A percentile compares a stretch with the other conserved stretches of the same genome.
phyloP scores from a whole-genome alignment of 1,140 invertebrate species.

The Acromyrmex heyeri region DNA sequence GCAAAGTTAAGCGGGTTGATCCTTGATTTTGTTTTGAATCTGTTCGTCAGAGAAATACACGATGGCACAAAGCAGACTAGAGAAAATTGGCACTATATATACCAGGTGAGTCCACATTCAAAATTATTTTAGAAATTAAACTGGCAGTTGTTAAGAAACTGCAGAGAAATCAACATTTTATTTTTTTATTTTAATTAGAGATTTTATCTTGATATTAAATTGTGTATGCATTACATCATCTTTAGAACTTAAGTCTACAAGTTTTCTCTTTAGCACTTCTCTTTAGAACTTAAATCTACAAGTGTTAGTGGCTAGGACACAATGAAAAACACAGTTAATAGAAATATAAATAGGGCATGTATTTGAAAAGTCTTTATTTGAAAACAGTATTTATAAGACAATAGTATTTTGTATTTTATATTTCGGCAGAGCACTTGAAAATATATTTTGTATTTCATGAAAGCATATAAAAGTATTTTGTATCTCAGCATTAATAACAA shows the following conservation, averaged over 20 bases:
- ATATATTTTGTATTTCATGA: too few species aligned
- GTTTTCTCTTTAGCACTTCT: too few species aligned
- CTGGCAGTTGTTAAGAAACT: not conserved
- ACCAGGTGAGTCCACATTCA: conserved; percentile 86
- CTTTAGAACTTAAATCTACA: too few species aligned
- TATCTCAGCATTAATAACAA: too few species aligned
- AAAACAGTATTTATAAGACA: too few species aligned
- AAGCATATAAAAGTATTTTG: too few species aligned
- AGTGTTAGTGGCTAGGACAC: too few species aligned
- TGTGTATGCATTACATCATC: not conserved
- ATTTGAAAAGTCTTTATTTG: too few species aligned
- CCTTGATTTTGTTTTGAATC: not conserved
- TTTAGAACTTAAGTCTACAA: not conserved
- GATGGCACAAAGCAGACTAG: conserved; percentile 90
- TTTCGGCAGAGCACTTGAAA: too few species aligned
- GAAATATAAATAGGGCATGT: too few species aligned
- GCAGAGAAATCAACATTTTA: not conserved
- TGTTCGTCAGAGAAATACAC: conserved; percentile 12
- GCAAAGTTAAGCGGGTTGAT: not conserved
- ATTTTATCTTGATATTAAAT: not conserved
- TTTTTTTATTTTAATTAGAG: conserved; percentile 18
- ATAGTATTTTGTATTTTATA: too few species aligned
- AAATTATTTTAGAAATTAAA: conserved; percentile 11
- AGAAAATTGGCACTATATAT: conserved; percentile 92
- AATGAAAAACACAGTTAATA: too few species aligned